Evolutionary conservation across 2,888 invertebrate species (phyloP).

Genomic region (Luperina testacea): DNA sequence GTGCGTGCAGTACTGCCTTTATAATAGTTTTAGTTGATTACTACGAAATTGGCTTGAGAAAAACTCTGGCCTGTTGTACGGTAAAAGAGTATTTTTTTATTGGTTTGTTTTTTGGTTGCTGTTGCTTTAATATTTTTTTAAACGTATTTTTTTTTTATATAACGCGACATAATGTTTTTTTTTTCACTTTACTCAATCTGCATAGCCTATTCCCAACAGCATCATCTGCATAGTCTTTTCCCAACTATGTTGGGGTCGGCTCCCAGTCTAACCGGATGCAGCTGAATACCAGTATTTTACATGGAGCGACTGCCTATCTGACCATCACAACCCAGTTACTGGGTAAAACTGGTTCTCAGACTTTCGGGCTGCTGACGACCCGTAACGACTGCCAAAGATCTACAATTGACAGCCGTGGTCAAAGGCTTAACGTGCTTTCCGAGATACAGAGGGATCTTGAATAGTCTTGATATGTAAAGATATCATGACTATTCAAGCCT

Average conservation of each 20-base stretch:
- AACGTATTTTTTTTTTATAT: background rate
- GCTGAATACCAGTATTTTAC: background rate
- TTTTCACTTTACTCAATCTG: background rate
- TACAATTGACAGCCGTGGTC: background rate
- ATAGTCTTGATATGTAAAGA: no score
- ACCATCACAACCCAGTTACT: background rate
- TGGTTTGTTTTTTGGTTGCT: background rate
- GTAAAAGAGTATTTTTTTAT: background rate
- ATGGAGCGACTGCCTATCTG: background rate
- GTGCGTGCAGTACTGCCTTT: constrained; percentile 19
- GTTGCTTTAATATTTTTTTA: background rate
- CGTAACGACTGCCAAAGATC: background rate
- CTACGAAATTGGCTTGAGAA: constrained; percentile 12
- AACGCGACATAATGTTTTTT: background rate
- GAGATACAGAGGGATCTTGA: background rate
- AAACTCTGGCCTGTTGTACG: background rate
- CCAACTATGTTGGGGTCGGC: no score
- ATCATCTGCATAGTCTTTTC: no score
- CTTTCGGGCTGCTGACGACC: background rate
- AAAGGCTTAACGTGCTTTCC: no score
- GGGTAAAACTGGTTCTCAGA: background rate
- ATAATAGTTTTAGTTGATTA: constrained; percentile 1
- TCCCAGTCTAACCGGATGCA: background rate
- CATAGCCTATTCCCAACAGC: no score
- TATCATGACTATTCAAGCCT: no score